Base-by-base conservation (phyloP, 2,113 vertebrate species). In the Rutilus rutilus region DNA sequence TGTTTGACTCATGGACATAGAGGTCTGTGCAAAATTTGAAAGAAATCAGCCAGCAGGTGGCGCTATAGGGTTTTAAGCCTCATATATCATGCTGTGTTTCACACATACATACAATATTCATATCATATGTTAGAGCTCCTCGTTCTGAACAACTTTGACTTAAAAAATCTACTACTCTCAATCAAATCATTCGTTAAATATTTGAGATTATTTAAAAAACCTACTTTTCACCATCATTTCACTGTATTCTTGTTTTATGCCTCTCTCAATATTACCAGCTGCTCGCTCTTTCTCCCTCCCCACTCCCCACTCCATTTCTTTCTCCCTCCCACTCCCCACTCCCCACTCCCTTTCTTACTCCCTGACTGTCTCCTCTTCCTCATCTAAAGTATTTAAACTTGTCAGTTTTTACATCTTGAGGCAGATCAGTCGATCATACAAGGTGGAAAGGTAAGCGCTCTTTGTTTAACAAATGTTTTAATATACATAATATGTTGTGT, bases 321-420 rank as follows among this genome's bases (percentile, higher is more conserved):
- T 75, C 42, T 21, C 36, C 39, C 1, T 33, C 78, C 21, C 23
- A 1, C n/a, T n/a, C n/a, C n/a, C 27, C 27, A 23, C 45, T 69
- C 59, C 52, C n/a, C 21, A 11, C 23, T 62, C 54, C 10, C 12
- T 27, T 5, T 42, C 15, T 30, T 9, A 7, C 78, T 45, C 11
- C 21, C 27, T 67, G 7, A 0, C 25, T 65, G 42, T 12, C 27
- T 67, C 74, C 25, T 33, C 65, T 27, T 52, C 73, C 73, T 30
- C n/a, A 77, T 33, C 74, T 77, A 15, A 54, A 73, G 50, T 73
- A 83, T 83, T 57, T 83, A 83, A 83, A 59, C 65, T 1, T 57
- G 50, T 39, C 50, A 54, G 2, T n/a, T 73, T 83, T 47, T 2
- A 52, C 6, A 33, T 73, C 27, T 83, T 7, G 25, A 33, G 30